Percentiles rank a stretch among this genome's conserved stretches.
Evolutionary conservation across 64 coral and sea anemone genomes (phyloP).

Genomic region (Stichodactyla mertensii): DNA sequence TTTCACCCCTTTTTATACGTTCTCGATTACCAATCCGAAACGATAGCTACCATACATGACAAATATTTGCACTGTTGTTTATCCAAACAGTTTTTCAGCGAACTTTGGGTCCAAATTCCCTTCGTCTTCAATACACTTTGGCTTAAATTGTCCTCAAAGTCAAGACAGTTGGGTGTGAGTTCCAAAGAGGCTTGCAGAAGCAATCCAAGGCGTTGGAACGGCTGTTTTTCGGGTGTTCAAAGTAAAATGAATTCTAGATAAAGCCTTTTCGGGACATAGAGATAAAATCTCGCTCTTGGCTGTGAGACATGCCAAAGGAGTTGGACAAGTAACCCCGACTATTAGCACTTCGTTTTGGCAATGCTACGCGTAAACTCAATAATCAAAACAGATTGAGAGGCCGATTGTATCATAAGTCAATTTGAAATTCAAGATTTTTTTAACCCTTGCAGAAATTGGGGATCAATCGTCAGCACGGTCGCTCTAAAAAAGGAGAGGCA

Average conservation of each 20-base stretch:
- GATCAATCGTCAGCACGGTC: background rate
- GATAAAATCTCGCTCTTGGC: constrained; percentile 20
- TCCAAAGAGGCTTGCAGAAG: background rate
- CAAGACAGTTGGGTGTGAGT: too few relatives aligned
- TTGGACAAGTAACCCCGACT: background rate
- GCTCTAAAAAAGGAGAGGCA: background rate
- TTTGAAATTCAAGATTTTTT: constrained; percentile 7
- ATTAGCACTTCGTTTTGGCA: background rate
- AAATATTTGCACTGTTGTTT: background rate
- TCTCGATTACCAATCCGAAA: background rate
- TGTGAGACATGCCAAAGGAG: background rate
- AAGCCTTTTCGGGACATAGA: background rate
- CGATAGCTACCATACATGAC: background rate
- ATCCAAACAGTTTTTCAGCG: background rate
- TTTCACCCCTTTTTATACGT: background rate
- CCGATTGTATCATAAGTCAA: constrained; percentile 14
- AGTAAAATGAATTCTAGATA: background rate
- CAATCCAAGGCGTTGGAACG: too few relatives aligned
- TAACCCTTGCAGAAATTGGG: background rate
- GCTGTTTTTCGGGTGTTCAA: background rate
- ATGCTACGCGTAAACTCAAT: background rate
- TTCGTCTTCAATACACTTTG: too few relatives aligned
- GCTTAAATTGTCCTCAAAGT: background rate
- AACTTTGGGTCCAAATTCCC: too few relatives aligned
- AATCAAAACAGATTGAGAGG: constrained; percentile 8